Conservation (phyloP, 2,888 invertebrate species). For the Macrophya alboannulata region DNA sequence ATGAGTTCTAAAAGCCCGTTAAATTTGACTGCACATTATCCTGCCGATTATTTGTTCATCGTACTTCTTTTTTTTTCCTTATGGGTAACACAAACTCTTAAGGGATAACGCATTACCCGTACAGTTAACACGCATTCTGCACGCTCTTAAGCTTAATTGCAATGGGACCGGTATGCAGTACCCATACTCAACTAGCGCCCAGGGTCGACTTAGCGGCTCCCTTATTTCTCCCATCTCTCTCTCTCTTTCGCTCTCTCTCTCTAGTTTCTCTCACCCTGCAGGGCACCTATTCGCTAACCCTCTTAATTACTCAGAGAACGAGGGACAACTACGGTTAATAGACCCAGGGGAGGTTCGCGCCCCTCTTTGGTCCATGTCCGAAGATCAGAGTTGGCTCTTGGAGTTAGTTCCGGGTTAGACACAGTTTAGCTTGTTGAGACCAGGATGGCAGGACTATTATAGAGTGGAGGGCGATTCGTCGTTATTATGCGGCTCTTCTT, state of each 20-base stretch:
- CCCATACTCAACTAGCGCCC: slow-evolving; percentile 37
- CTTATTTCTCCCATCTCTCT: neutral
- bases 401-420: neutral
- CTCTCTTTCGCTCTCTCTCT: neutral
- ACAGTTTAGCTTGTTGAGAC: slow-evolving; percentile 18
- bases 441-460: neutral
- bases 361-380: slow-evolving; percentile 14
- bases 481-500: neutral
- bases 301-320: slow-evolving; percentile 50
- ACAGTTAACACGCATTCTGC: neutral
- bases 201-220: slow-evolving; percentile 43
- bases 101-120: neutral
- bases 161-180: slow-evolving; percentile 45
- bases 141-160: slow-evolving; percentile 39
- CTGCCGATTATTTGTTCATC: too few species aligned
- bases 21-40: neutral
- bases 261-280: neutral
- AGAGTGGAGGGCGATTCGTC: neutral
- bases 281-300: slow-evolving; percentile 11
- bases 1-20: neutral
- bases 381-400: slow-evolving; percentile 26
- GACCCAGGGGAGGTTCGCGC: slow-evolving; percentile 29
- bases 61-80: neutral
- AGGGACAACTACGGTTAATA: slow-evolving; percentile 50
- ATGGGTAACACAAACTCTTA: neutral